These are phyloP conservation scores for Mellivora capensis DNA, from an alignment of 2,113 vertebrate genomes.

Conservation along the genomic window DNA sequence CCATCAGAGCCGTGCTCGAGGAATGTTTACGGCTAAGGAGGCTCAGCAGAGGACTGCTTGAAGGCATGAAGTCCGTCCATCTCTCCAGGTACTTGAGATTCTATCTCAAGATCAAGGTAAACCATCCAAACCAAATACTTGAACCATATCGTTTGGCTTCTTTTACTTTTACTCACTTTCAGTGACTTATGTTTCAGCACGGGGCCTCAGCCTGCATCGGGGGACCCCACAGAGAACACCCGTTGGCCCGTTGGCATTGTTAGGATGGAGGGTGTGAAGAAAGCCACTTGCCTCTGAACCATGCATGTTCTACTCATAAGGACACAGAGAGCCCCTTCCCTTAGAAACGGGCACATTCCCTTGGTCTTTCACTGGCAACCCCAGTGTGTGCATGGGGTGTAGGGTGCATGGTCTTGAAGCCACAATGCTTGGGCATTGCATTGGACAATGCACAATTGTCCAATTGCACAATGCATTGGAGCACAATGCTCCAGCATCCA, in stretches of 20 bases:
- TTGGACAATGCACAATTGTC: too few species aligned
- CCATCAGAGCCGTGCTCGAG: slow-evolving; percentile 9
- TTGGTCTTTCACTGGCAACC: neutral
- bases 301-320: neutral
- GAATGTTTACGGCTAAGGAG: slow-evolving; percentile 57
- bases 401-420: neutral
- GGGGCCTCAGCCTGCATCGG: neutral
- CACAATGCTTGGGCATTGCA: neutral
- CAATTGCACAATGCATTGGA: too few species aligned
- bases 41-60: slow-evolving; percentile 44
- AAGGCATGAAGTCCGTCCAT: slow-evolving; percentile 64
- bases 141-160: neutral
- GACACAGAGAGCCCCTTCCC: neutral
- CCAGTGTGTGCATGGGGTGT: neutral
- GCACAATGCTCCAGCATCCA: too few species aligned
- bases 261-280: neutral
- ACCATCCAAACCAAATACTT: slow-evolving; percentile 35
- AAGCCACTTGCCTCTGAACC: neutral
- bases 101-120: slow-evolving; percentile 62
- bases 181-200: neutral
- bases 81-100: slow-evolving; percentile 57
- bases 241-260: neutral
- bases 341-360: neutral
- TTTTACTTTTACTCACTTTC: neutral
- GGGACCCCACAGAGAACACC: neutral